A percentile compares a stretch with the other conserved stretches of the same genome.
Conservation (phyloP, 2,888 invertebrate species). For the Eueremaeus valkanovi region DNA sequence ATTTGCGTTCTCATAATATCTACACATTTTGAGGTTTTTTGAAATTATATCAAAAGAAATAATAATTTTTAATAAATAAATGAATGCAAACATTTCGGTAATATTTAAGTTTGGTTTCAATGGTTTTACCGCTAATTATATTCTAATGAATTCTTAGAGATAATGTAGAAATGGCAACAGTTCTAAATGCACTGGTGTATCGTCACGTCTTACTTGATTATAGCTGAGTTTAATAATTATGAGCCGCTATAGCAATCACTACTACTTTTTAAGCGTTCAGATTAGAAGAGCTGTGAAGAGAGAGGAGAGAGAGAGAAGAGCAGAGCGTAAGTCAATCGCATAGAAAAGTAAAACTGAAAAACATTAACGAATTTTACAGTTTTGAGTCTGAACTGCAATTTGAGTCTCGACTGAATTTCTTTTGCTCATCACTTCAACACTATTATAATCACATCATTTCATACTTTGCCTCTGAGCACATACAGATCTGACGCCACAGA, state of each 20-base stretch:
- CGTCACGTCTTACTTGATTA: conserved; percentile 15
- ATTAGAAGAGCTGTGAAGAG: too few species aligned
- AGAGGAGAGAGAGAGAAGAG: too few species aligned
- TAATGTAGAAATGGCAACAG: background rate
- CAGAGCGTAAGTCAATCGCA: conserved; percentile 8
- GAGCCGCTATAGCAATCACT: too few species aligned
- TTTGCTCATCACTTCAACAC: conserved; percentile 9
- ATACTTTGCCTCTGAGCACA: background rate
- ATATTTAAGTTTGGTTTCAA: conserved; percentile 1
- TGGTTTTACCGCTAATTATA: background rate
- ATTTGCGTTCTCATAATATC: too few species aligned
- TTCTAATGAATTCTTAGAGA: background rate
- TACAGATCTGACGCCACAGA: background rate
- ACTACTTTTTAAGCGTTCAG: too few species aligned
- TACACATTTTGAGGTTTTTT: too few species aligned
- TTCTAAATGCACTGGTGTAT: background rate
- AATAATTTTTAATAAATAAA: too few species aligned
- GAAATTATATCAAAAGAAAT: too few species aligned
- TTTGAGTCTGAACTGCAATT: too few species aligned
- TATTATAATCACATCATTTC: conserved; percentile 19
- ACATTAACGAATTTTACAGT: conserved; percentile 1
- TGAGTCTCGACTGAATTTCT: background rate
- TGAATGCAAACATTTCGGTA: background rate
- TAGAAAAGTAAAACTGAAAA: background rate
- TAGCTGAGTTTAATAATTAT: conserved; percentile 8